Evolutionary conservation across 2,113 vertebrate species (phyloP).

Genomic region (Chaetodon trifascialis): DNA sequence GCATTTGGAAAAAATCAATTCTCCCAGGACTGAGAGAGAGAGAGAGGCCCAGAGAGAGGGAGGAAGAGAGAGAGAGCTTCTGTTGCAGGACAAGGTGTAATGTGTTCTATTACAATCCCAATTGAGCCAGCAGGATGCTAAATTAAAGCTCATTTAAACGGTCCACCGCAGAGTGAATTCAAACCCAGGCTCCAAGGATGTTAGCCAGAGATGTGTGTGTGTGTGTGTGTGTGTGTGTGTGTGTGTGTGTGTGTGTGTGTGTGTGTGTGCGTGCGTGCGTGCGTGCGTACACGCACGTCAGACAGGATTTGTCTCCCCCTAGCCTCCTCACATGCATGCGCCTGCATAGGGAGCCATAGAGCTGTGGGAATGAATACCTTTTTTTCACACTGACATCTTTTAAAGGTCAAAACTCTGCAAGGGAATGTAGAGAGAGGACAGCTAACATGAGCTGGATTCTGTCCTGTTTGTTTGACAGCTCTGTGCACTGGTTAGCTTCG

Average conservation of each 20-base stretch:
- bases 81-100: slow-evolving; percentile 76
- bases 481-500: slow-evolving; percentile 60
- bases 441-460: slow-evolving; percentile 49
- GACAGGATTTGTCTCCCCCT: slow-evolving; percentile 39
- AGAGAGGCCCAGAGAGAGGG: slow-evolving; percentile 30
- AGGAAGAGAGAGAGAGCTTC: slow-evolving; percentile 49
- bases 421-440: slow-evolving; percentile 65
- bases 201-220: slow-evolving; percentile 36
- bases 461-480: slow-evolving; percentile 63
- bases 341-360: slow-evolving; percentile 24
- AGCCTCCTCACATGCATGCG: slow-evolving; percentile 31
- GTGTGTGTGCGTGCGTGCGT: neutral
- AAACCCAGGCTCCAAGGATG: slow-evolving; percentile 59
- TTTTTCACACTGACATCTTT: slow-evolving; percentile 54
- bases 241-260: neutral
- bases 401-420: slow-evolving; percentile 77
- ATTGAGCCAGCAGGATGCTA: slow-evolving; percentile 76
- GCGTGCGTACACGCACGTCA: slow-evolving; percentile 3
- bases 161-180: slow-evolving; percentile 62
- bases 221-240: no score
- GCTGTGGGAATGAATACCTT: slow-evolving; percentile 35
- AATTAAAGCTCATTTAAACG: slow-evolving; percentile 80
- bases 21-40: slow-evolving; percentile 55
- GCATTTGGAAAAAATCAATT: slow-evolving; percentile 81
- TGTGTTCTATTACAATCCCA: slow-evolving; percentile 77